Percentiles rank a stretch among this genome's conserved stretches.
Evolutionary conservation across 2,797 vertebrate genomes (phyloP).

Genomic region (Sylvia borin): DNA sequence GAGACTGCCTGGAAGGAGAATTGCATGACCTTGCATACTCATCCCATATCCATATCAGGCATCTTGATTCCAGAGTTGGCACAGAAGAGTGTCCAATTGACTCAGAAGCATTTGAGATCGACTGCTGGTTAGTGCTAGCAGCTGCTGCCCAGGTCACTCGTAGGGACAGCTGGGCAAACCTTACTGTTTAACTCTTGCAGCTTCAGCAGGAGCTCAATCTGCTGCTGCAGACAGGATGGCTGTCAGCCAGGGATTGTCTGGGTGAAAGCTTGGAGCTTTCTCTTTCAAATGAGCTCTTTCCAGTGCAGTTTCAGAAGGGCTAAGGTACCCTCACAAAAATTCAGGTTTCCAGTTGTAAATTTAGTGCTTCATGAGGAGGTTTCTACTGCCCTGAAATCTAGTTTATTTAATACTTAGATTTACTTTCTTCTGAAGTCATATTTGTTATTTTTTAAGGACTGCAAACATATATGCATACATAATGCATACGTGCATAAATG

Average conservation of each 20-base stretch:
- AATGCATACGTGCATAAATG: neutral
- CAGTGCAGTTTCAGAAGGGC: neutral
- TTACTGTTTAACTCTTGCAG: neutral
- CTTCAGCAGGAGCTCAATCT: neutral
- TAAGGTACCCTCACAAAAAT: neutral
- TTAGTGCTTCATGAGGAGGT: neutral
- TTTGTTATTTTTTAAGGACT: neutral
- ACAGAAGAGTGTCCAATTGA: neutral
- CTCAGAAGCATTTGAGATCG: neutral
- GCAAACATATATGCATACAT: neutral
- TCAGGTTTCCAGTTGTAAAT: neutral
- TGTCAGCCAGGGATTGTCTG: neutral
- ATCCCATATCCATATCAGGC: neutral
- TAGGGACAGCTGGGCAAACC: neutral
- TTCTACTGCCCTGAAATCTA: neutral
- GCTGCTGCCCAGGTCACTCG: neutral
- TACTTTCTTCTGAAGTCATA: neutral
- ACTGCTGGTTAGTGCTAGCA: neutral
- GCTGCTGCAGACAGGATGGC: neutral
- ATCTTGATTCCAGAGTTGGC: neutral
- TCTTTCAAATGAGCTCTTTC: neutral
- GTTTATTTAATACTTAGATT: neutral
- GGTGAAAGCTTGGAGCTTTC: neutral
- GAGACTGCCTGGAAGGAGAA: neutral
- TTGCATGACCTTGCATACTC: rapidly evolving